Conservation (phyloP, 2,888 invertebrate genomes). For the Apodemia duryi region DNA sequence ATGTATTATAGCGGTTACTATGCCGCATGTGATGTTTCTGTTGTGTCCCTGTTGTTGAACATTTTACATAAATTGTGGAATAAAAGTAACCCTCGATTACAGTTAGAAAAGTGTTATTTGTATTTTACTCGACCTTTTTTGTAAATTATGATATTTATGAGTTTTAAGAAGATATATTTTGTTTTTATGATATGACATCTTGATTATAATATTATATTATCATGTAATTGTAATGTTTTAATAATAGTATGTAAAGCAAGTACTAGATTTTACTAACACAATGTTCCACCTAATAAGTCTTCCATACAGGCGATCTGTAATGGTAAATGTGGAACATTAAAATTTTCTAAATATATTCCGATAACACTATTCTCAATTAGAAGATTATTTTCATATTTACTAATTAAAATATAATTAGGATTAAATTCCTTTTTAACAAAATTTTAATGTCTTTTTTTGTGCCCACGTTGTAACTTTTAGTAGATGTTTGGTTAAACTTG, state of each 20-base stretch:
- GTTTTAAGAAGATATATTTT: background rate
- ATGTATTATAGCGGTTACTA: background rate
- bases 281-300: conserved; percentile 24
- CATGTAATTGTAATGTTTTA: conserved; percentile 1
- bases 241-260: conserved; percentile 1
- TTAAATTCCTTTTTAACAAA: background rate
- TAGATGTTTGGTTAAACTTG: background rate
- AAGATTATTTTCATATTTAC: background rate
- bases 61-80: conserved; percentile 5
- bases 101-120: background rate
- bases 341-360: conserved; percentile 4
- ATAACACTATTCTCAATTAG: background rate
- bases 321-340: conserved; percentile 23
- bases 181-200: background rate
- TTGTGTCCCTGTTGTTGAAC: conserved; percentile 9
- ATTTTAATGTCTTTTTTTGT: background rate
- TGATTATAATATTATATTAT: conserved; percentile 8
- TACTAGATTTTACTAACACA: conserved; percentile 11
- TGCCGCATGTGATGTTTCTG: conserved; percentile 2
- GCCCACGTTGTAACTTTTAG: background rate
- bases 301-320: conserved; percentile 23
- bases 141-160: background rate
- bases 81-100: background rate
- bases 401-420: background rate
- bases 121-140: background rate